These are phyloP conservation scores for Sebastes iracundus DNA, from an alignment of 2,797 vertebrate genomes.

Conservation along the genomic window DNA sequence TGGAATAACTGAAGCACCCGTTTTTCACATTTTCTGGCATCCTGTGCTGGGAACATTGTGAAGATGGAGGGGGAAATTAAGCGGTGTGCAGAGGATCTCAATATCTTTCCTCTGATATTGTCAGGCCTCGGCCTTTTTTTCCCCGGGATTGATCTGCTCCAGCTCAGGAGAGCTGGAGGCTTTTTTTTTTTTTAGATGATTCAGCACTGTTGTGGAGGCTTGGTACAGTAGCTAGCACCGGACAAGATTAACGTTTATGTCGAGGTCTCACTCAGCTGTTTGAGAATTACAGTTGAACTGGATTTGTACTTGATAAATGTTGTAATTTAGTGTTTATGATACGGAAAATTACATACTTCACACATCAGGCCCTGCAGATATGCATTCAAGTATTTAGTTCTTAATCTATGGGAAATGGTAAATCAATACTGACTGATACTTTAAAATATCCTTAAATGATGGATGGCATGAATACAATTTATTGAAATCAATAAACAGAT, in stretches of 20 bases:
- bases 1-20: slow-evolving; percentile 1
- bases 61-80: slow-evolving; percentile 23
- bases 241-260: slow-evolving; percentile 17
- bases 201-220: neutral
- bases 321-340: neutral
- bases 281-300: neutral
- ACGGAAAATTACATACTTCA: neutral
- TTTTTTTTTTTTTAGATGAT: slow-evolving; percentile 28
- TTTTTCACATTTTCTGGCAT: slow-evolving; percentile 17
- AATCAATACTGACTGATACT: neutral
- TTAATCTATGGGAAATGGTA: neutral
- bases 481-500: neutral
- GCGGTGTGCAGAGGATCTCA: slow-evolving; percentile 30
- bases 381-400: neutral
- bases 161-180: neutral
- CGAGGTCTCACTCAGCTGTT: neutral
- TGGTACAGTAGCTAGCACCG: neutral
- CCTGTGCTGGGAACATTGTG: slow-evolving; percentile 1
- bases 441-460: neutral
- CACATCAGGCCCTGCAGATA: neutral
- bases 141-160: slow-evolving; percentile 31
- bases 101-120: slow-evolving; percentile 20
- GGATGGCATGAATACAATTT: neutral
- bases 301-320: neutral
- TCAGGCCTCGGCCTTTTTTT: neutral